These are phyloP conservation scores for Amiota minor DNA, from an alignment of 2,888 invertebrate genomes.

Conservation along the genomic window DNA sequence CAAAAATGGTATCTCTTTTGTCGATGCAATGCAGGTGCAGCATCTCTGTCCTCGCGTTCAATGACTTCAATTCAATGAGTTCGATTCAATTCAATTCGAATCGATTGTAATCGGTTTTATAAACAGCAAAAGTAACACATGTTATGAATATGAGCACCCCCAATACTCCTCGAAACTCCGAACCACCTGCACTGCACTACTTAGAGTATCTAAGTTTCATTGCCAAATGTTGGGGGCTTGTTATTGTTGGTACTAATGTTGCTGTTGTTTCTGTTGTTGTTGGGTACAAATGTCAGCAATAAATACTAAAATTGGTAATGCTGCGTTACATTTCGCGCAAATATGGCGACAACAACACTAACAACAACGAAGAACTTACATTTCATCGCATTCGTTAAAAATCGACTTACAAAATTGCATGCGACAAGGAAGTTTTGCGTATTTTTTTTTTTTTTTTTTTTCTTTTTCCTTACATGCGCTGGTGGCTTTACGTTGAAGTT, in stretches of 20 bases:
- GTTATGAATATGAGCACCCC: not conserved
- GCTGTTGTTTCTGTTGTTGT: not conserved
- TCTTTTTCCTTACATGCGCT: too few species aligned
- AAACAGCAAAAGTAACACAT: constrained; percentile 29
- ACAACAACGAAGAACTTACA: too few species aligned
- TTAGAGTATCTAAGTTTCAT: not conserved
- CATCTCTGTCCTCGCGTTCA: constrained; percentile 18
- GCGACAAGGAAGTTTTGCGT: constrained; percentile 6
- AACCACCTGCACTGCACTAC: not conserved
- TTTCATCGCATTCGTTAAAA: too few species aligned
- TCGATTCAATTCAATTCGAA: constrained; percentile 13
- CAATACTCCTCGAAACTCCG: too few species aligned
- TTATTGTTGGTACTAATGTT: not conserved
- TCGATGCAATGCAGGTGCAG: constrained; percentile 54
- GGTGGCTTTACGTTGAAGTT: too few species aligned
- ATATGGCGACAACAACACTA: constrained; percentile 52
- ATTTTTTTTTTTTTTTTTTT: too few species aligned
- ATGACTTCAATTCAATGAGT: constrained; percentile 6
- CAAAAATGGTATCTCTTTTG: constrained; percentile 60
- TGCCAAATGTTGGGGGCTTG: constrained; percentile 5
- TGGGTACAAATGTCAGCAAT: constrained; percentile 62
- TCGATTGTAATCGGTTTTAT: constrained; percentile 26
- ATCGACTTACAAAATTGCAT: not conserved
- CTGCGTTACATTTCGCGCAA: constrained; percentile 61
- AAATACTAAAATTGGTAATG: constrained; percentile 60